Conservation (phyloP, 2,113 vertebrate species). For the Propithecus coquereli region DNA sequence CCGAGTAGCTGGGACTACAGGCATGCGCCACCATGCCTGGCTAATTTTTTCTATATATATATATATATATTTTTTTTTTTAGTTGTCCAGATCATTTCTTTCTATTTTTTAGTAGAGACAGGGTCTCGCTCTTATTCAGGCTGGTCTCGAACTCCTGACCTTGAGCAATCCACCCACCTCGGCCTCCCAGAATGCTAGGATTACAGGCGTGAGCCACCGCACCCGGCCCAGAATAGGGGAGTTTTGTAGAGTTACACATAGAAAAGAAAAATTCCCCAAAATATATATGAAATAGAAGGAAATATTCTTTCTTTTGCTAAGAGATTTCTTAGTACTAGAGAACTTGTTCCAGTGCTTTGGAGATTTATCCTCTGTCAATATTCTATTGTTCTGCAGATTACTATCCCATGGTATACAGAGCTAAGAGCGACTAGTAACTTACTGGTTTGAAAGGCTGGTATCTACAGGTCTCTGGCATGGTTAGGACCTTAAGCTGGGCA, state of each 20-base stretch:
- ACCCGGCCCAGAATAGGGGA: not conserved
- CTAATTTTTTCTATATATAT: no score
- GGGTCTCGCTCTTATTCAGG: no score
- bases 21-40: no score
- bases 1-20: no score
- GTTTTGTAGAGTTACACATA: not conserved
- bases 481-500: slow-evolving; percentile 97
- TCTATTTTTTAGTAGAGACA: no score
- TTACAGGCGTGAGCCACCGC: no score
- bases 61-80: no score
- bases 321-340: not conserved
- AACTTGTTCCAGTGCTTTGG: not conserved
- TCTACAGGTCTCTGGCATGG: slow-evolving; percentile 94
- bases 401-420: not conserved
- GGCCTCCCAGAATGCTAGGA: no score
- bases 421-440: slow-evolving; percentile 42
- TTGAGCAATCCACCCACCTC: no score
- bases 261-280: not conserved
- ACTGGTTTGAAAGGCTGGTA: slow-evolving; percentile 99
- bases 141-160: no score
- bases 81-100: no score
- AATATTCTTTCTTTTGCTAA: not conserved
- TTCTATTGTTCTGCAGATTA: not conserved
- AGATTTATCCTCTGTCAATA: not conserved
- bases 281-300: not conserved